Evolutionary conservation across 2,888 invertebrate genomes (phyloP), one percentile per base, ranked within the genome.

Genomic region (Erpobdella octoculata): DNA sequence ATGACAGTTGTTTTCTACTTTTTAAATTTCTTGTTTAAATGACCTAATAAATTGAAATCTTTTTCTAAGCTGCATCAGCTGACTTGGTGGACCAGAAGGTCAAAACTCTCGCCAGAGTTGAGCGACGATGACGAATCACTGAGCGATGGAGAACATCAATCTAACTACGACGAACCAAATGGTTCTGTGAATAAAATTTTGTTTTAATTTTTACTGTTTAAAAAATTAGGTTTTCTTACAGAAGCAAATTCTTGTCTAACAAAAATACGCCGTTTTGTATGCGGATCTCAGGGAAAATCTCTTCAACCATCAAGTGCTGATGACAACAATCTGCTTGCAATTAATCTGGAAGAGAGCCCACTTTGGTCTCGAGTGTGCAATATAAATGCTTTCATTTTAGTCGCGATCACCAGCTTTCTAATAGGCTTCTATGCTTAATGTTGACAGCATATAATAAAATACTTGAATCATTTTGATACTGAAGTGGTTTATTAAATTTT

Each of bases 321-420:
- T 70, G 78, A 80, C 70, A 74, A 73, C 21, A 74, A 70, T 5
- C 62, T 72, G 5, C 72, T 78, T 36, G 77, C 76, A 31, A 70
- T 74, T 53, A 78, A 78, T 72, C 78, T 80, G 78, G 80, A 79
- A 36, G 79, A 81, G 73, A 73, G 76, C 28, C 74, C 76, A 0
- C 58, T 65, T 31, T 76, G 76, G 71, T 75, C 76, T 48, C 71
- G 72, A 3, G 38, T 80, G 15, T 73, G 79, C 28, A 78, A 79
- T 62, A 66, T 76, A 31, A 73, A 76, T 48, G 80, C 80, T 12
- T 62, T 78, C 6, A 61, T 76, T 8, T 76, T 78, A 4, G 74
- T 77, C 0, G 74, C 75, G 0, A 62, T 78, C 1, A 79, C 79
- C 0, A 78, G 79, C 37, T 80, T 80, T 74, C 72, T 81, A 37